Evolutionary conservation across 92 coral and sea anemone genomes (phyloP), one percentile per base, ranked within the genome.

Genomic region (Zoanthus gigantus): DNA sequence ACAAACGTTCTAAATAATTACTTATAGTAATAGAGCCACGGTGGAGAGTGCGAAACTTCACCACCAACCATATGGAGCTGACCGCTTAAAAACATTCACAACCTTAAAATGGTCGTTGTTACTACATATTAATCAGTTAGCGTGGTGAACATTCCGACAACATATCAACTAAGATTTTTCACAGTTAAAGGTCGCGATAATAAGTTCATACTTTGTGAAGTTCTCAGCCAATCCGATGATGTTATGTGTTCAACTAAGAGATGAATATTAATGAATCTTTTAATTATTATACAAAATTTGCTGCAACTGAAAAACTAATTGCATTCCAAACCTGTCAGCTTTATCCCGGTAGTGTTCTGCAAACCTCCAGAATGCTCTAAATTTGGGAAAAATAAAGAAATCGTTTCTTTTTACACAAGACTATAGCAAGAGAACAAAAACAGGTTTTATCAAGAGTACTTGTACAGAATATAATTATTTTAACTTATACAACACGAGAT

Each of bases 361-460:
- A 78, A 90, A 97, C 69, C 92, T 92, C 99, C 99, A 97, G 79
- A 95, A 97, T 5, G 96, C 93, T 91, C 99, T 97, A 66, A 18
- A 60, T 44, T 11, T 44, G 74, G 47, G 48, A 29, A 52, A 31
- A 28, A 11, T 29, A 13, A 44, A 12, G 9, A 17, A 13, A 71
- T 30, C 12, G 16, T 84, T 30, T 46, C 28, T 76, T 50, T 28
- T 28, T 7, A 45, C 32, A 75, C 57, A 82, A 69, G 34, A 66
- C 60, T 47, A 11, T 37, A n/a, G 68, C 29, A 53, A 77, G 66
- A 77, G 68, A 18, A 66, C 82, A 76, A 30, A 54, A 54, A 46
- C 47, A 44, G 18, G 6, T 42, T 28, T 12, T 28, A 76, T 60
- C n/a, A 79, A 30, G 13, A 16, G 71, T 7, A 53, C 42, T 53